Conservation (phyloP, 1,140 invertebrate species). For the Nilaparvata lugens region DNA sequence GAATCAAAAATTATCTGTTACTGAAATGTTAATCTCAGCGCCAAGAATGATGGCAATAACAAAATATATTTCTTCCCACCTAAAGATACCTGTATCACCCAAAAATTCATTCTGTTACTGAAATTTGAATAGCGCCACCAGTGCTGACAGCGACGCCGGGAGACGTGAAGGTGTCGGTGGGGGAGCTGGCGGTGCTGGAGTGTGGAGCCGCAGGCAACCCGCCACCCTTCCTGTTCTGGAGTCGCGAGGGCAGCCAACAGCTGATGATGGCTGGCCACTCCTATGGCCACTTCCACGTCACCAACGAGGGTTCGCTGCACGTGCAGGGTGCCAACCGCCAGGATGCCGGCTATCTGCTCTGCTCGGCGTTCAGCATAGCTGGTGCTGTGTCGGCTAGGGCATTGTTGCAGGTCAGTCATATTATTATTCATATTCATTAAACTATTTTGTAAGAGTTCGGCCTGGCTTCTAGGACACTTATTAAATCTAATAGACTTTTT, state of each 20-base stretch:
- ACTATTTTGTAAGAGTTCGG: too few relatives aligned
- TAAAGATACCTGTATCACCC: too few relatives aligned
- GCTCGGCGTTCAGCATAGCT: constrained; percentile 78
- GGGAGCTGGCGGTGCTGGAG: constrained; percentile 67
- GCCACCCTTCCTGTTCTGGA: constrained; percentile 78
- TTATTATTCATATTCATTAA: too few relatives aligned
- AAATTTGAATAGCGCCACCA: constrained; percentile 70
- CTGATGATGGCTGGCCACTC: constrained; percentile 76
- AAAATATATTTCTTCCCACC: too few relatives aligned
- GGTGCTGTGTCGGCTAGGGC: constrained; percentile 71
- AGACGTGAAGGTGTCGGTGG: constrained; percentile 63
- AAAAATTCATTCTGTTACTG: too few relatives aligned
- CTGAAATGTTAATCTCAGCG: too few relatives aligned
- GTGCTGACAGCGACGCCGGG: constrained; percentile 64
- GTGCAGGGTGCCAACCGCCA: constrained; percentile 66
- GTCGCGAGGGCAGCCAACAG: constrained; percentile 67
- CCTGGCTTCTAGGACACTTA: too few relatives aligned
- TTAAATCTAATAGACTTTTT: too few relatives aligned
- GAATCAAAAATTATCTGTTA: too few relatives aligned
- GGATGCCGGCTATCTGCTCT: constrained; percentile 78
- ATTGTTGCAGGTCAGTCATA: constrained; percentile 50
- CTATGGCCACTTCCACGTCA: constrained; percentile 63
- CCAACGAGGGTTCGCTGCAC: constrained; percentile 61
- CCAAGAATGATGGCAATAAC: too few relatives aligned
- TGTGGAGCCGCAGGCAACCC: constrained; percentile 77